These are phyloP conservation scores for Nowickia ferox DNA, from an alignment of 2,888 invertebrate species.

Conservation along the genomic window DNA sequence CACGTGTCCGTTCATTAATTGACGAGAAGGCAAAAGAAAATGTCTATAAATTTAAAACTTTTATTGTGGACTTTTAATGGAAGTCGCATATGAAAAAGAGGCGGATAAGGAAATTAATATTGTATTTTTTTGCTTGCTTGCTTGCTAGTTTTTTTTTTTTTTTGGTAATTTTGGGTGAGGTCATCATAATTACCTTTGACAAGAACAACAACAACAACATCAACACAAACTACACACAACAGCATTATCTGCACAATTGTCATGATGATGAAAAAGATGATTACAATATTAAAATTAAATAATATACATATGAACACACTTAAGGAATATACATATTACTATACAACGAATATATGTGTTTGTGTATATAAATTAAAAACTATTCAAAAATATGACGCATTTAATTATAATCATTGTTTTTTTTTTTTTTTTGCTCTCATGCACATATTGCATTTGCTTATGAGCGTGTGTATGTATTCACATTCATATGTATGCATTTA, in stretches of 20 bases:
- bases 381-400: conserved; percentile 53
- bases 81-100: conserved; percentile 17
- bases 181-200: conserved; percentile 74
- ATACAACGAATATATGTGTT: too few relatives aligned
- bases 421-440: conserved; percentile 19
- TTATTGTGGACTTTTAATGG: conserved; percentile 15
- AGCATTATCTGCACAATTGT: conserved; percentile 19
- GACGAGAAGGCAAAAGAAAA: conserved; percentile 12
- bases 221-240: not conserved
- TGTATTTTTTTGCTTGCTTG: conserved; percentile 10
- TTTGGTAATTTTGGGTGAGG: conserved; percentile 77
- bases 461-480: not conserved
- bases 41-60: not conserved
- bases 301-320: conserved; percentile 1
- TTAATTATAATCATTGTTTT: conserved; percentile 55
- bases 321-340: too few relatives aligned
- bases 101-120: conserved; percentile 61
- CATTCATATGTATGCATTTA: not conserved
- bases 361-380: not conserved
- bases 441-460: conserved; percentile 5
- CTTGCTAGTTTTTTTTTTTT: not conserved
- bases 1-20: conserved; percentile 54
- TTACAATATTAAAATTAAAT: conserved; percentile 18
- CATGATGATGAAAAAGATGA: conserved; percentile 30
- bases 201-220: conserved; percentile 35